These are phyloP conservation scores for Melopsittacus undulatus DNA, from an alignment of 2,797 vertebrate genomes.

Conservation along the genomic window DNA sequence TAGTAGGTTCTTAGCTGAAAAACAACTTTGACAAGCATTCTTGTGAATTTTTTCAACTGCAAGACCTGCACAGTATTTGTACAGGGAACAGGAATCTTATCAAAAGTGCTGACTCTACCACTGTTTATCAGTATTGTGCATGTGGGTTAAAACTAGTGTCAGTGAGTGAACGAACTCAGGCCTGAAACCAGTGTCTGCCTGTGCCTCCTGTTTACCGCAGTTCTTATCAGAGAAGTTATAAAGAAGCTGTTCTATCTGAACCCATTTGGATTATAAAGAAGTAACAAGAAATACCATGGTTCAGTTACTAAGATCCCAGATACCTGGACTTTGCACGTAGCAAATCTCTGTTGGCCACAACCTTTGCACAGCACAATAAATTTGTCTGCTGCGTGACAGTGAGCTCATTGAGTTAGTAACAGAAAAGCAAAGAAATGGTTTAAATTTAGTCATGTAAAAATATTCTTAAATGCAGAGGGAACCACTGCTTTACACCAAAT, in stretches of 20 bases:
- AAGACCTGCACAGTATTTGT: conserved; percentile 15
- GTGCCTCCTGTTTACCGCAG: conserved; percentile 64
- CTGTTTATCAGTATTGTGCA: conserved; percentile 66
- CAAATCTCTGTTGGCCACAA: conserved; percentile 79
- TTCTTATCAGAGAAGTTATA: conserved; percentile 75
- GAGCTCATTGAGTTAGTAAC: conserved; percentile 63
- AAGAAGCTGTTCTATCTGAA: conserved; percentile 65
- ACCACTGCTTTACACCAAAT: not conserved
- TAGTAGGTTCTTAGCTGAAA: not conserved
- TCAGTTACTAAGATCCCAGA: conserved; percentile 68
- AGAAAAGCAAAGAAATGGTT: conserved; percentile 71
- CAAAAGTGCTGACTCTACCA: conserved; percentile 62
- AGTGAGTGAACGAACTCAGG: not conserved
- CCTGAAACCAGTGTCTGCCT: conserved; percentile 48
- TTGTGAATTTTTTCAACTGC: not conserved
- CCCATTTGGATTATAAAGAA: conserved; percentile 42
- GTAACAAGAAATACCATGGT: conserved; percentile 42
- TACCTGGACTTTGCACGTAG: conserved; percentile 78
- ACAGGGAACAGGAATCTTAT: conserved; percentile 9
- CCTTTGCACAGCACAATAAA: conserved; percentile 84
- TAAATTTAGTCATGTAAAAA: conserved; percentile 58
- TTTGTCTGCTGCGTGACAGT: conserved; percentile 71
- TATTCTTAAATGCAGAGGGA: not conserved
- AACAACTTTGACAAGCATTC: not conserved
- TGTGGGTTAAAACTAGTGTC: conserved; percentile 64